Base-by-base conservation (phyloP, 2,888 invertebrate species). In the Spatulosminthurus flaviceps region DNA sequence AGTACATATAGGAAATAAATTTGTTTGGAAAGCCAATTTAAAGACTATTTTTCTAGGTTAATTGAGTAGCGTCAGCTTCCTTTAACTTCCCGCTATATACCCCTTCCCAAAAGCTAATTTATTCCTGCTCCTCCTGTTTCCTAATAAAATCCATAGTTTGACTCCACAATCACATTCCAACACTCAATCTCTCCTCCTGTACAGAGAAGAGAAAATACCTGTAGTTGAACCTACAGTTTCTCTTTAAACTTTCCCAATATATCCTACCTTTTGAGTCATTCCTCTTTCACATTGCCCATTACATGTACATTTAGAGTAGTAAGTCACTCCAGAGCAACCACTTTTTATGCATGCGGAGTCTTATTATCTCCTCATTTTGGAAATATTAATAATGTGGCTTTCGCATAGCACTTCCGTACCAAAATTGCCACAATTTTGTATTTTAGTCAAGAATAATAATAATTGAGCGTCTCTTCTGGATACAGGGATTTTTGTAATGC, bases 41-140 rank as follows among this genome's bases (percentile, higher is more conserved):
- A 64, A 34, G 28, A 21, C 61, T 60, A 61, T 60, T 60, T 74
- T 74, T 74, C 60, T 71, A 71, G 71, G 71, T 42, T 43, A 71
- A 71, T 71, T 71, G 71, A 71, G 71, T 42, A 42, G 71, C 42
- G 42, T 42, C 71, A 71, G 71, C 43, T 71, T 71, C 42, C 43
- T 42, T 71, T 71, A 71, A 51, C 7, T 51, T 71, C n/a, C 4
- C 42, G 24, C n/a, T n/a, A n/a, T n/a, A n/a, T n/a, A n/a, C 43
- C 51, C 72, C 42, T 9, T 19, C 71, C 43, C 73, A 61, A 60
- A 19, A 74, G 61, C 28, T 61, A 61, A 74, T 74, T 74, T 74
- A 74, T 74, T 74, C 34, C 74, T 61, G 61, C 34, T 74, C 7
- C 72, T 43, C 7, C 72, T 43, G 21, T 61, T 61, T 29, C 24